These are phyloP conservation scores for Sanderia malayensis DNA, from an alignment of 30 jellyfish, hydroid and myxozoan species.

Conservation along the genomic window DNA sequence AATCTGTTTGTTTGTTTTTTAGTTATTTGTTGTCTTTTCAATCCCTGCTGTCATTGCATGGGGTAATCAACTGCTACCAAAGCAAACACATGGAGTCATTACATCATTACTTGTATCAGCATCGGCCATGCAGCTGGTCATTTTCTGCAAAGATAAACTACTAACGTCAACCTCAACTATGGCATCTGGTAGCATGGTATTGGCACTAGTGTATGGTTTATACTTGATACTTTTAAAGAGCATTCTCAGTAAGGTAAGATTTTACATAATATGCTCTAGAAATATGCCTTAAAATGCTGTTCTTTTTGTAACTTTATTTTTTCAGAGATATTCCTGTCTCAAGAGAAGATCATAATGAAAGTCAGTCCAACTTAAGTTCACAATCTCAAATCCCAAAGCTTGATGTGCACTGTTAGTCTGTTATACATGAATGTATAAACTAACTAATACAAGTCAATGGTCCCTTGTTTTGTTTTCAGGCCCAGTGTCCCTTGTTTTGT, in stretches of 20 bases:
- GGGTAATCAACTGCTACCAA: neutral
- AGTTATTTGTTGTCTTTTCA: constrained; percentile 27
- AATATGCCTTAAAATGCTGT: too few relatives aligned
- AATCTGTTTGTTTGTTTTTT: neutral
- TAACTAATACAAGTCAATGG: too few relatives aligned
- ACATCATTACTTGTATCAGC: neutral
- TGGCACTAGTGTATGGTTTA: constrained; percentile 2
- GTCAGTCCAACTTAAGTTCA: too few relatives aligned
- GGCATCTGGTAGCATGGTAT: constrained; percentile 4
- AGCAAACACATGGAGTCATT: neutral
- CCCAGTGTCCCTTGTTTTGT: neutral
- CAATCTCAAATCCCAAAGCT: too few relatives aligned
- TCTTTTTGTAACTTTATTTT: too few relatives aligned
- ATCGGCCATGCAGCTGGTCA: constrained; percentile 25
- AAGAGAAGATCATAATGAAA: too few relatives aligned
- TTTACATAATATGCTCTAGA: too few relatives aligned
- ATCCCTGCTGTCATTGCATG: constrained; percentile 36
- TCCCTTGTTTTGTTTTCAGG: too few relatives aligned
- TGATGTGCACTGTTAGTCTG: too few relatives aligned
- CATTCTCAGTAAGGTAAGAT: constrained; percentile 21
- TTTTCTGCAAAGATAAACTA: constrained; percentile 18
- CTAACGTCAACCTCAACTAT: constrained; percentile 2
- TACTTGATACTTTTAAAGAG: neutral
- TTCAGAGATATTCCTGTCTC: too few relatives aligned
- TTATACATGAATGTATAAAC: too few relatives aligned